phyloP scores from a whole-genome alignment of 1,140 invertebrate genomes.

The Achatina immaculata region DNA sequence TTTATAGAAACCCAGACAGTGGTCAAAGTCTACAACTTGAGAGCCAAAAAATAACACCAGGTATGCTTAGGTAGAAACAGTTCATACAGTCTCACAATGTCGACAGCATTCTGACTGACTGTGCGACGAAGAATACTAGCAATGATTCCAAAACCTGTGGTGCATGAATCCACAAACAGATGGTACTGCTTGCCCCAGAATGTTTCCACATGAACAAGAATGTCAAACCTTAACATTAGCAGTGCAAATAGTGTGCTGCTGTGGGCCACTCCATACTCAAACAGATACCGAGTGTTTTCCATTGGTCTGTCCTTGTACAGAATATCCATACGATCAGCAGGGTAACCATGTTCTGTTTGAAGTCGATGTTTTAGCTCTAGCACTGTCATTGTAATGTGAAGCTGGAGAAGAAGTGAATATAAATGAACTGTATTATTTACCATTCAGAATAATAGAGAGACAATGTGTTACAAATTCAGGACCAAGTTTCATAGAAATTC shows the following conservation, averaged over 20 bases:
- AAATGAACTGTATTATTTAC: too few species aligned
- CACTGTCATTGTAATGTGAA: constrained; percentile 53
- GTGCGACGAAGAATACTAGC: constrained; percentile 53
- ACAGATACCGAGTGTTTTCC: constrained; percentile 55
- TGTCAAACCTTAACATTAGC: constrained; percentile 58
- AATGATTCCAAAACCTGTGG: constrained; percentile 56
- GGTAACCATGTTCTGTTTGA: constrained; percentile 55
- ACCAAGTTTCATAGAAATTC: too few species aligned
- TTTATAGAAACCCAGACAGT: constrained; percentile 54
- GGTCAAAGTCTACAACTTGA: constrained; percentile 51
- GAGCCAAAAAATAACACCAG: constrained; percentile 52
- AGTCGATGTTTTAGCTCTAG: constrained; percentile 53
- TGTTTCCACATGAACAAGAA: constrained; percentile 61
- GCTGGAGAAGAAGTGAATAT: constrained; percentile 13
- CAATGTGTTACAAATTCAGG: too few species aligned
- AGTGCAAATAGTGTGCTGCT: constrained; percentile 54
- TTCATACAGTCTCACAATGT: constrained; percentile 54
- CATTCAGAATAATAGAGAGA: too few species aligned
- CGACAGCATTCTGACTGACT: constrained; percentile 50
- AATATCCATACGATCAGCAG: constrained; percentile 56
- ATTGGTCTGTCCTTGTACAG: constrained; percentile 56
- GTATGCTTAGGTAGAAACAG: constrained; percentile 58
- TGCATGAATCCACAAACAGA: constrained; percentile 60
- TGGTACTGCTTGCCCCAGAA: constrained; percentile 64
- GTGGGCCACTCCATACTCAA: constrained; percentile 54